Evolutionary conservation across 2,113 vertebrate genomes (phyloP).

Genomic region (Nerophis lumbriciformis): DNA sequence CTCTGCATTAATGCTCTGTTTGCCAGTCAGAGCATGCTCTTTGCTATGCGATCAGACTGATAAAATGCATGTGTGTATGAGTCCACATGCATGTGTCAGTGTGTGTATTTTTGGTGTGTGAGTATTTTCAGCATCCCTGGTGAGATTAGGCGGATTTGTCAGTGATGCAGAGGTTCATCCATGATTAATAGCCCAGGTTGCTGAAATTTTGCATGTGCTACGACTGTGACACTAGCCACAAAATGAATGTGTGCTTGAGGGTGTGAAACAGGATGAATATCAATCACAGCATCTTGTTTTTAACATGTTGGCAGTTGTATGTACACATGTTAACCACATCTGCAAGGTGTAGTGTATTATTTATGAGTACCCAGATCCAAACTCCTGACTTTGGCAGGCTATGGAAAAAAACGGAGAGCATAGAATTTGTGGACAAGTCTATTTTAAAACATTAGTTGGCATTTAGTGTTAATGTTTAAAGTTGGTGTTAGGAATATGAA

Average conservation of each 20-base stretch:
- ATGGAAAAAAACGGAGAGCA: conserved; percentile 22
- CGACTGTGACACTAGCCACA: conserved; percentile 58
- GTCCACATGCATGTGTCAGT: conserved; percentile 16
- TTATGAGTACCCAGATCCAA: conserved; percentile 20
- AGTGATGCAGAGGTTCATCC: conserved; percentile 75
- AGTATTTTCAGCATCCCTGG: conserved; percentile 42
- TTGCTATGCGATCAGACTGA: conserved; percentile 70
- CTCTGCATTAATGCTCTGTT: conserved; percentile 70
- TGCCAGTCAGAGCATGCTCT: conserved; percentile 71
- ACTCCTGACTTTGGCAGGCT: conserved; percentile 17
- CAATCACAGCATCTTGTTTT: conserved; percentile 40
- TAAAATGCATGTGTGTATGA: conserved; percentile 46
- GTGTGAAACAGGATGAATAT: conserved; percentile 36
- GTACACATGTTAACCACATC: conserved; percentile 23
- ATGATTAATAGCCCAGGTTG: conserved; percentile 72
- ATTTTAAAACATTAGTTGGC: conserved; percentile 10
- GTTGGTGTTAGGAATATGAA: too few relatives aligned
- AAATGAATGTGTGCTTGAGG: conserved; percentile 38
- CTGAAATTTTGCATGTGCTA: conserved; percentile 69
- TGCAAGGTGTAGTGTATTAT: conserved; percentile 29
- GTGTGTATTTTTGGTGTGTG: neutral
- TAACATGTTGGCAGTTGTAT: conserved; percentile 28
- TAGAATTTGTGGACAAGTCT: conserved; percentile 12
- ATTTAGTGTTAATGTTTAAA: conserved; percentile 9
- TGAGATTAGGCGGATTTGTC: conserved; percentile 73